A percentile compares a stretch with the other conserved stretches of the same genome.
Evolutionary conservation across 2,888 invertebrate species (phyloP).

Genomic region (Sympetrum striolatum): DNA sequence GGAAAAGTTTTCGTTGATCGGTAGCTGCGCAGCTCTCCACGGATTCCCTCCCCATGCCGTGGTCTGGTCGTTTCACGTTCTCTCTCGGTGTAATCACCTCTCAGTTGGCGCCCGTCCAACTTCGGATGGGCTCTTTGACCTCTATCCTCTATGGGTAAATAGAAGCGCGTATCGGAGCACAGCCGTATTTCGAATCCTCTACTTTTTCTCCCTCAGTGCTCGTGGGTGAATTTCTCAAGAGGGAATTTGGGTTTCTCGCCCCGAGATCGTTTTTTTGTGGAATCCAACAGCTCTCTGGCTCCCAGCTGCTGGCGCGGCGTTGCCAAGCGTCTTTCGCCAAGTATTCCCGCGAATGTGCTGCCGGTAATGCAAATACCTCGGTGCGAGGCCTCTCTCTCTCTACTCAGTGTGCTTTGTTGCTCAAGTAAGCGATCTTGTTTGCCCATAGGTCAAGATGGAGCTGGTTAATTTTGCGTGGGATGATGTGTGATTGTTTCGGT

Average conservation of each 20-base stretch:
- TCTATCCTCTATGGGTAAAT: conserved; percentile 11
- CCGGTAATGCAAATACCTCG: neutral
- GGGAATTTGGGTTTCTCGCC: conserved; percentile 1
- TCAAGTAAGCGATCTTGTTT: no score
- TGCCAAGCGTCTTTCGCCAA: neutral
- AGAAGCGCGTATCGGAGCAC: neutral
- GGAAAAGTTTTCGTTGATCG: neutral
- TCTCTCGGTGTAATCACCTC: conserved; percentile 29
- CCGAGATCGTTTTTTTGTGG: neutral
- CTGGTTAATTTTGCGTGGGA: no score
- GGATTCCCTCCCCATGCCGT: neutral
- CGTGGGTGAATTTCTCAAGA: conserved; percentile 13
- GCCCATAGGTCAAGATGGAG: no score
- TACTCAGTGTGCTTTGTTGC: no score
- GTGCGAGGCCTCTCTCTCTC: no score
- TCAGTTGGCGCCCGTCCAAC: neutral
- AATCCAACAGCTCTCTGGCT: neutral
- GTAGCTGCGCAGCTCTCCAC: neutral
- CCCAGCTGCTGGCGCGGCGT: conserved; percentile 5
- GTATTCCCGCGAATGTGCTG: no score
- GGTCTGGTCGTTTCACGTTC: neutral
- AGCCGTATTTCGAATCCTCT: conserved; percentile 24
- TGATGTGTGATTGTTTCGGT: no score
- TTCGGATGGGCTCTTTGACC: conserved; percentile 15
- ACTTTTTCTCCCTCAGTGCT: neutral